These are phyloP conservation scores for Petrosia ficiformis DNA, from an alignment of 37 sponge, comb jelly and placozoan genomes.

Conservation along the genomic window DNA sequence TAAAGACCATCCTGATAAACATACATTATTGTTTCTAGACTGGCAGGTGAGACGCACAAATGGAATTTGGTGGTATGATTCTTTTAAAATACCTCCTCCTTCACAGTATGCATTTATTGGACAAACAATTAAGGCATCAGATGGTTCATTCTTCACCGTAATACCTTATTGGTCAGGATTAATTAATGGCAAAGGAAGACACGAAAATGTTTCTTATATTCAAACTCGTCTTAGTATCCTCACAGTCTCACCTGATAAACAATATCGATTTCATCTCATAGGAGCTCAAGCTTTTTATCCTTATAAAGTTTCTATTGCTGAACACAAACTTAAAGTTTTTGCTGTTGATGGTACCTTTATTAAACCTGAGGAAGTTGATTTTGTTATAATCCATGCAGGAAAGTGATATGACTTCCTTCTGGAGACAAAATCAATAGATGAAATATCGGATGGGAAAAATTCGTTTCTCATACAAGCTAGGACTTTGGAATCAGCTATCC, in stretches of 20 bases:
- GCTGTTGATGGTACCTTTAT: constrained; percentile 54
- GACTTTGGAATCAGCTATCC: constrained; percentile 31
- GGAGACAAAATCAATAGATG: constrained; percentile 7
- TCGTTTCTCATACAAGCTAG: constrained; percentile 40
- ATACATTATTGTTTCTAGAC: constrained; percentile 42
- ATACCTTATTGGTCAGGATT: constrained; percentile 43
- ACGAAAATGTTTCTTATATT: constrained; percentile 6
- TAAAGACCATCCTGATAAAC: constrained; percentile 36
- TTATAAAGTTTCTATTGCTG: constrained; percentile 55
- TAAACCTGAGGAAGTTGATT: constrained; percentile 19
- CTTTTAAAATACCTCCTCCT: not conserved
- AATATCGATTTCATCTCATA: constrained; percentile 56
- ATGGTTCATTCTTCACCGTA: not conserved
- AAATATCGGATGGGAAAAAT: not conserved
- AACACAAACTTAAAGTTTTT: constrained; percentile 41
- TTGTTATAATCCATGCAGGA: constrained; percentile 46
- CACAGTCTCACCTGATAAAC: constrained; percentile 5
- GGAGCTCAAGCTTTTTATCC: constrained; percentile 39
- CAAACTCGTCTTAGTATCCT: constrained; percentile 17
- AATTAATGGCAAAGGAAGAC: constrained; percentile 54
- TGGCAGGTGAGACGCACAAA: constrained; percentile 2
- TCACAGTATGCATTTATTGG: not conserved
- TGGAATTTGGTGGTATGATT: not conserved
- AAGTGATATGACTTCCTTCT: constrained; percentile 61
- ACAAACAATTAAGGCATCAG: not conserved